A percentile compares a stretch with the other conserved stretches of the same genome.
phyloP scores from a whole-genome alignment of 2,888 invertebrate species.

The Nasonia oneida region DNA sequence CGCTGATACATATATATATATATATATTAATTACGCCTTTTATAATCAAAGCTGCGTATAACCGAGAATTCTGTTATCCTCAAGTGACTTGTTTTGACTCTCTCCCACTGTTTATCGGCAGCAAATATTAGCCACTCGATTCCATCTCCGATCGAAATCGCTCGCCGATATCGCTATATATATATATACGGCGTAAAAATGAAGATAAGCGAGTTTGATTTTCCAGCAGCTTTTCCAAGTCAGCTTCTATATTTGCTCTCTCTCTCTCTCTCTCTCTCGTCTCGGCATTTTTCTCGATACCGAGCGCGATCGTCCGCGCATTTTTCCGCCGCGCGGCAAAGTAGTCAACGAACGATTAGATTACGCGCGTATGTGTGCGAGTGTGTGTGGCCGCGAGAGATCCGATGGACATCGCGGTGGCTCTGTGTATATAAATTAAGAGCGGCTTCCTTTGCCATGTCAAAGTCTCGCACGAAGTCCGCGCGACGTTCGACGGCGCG shows the following conservation, averaged over 20 bases:
- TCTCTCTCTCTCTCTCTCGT: not conserved
- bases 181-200: too few species aligned
- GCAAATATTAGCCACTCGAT: too few species aligned
- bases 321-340: not conserved
- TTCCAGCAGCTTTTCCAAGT: too few species aligned
- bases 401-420: not conserved
- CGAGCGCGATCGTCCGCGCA: not conserved
- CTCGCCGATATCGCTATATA: too few species aligned
- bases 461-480: not conserved
- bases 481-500: not conserved
- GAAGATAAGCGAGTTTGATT: too few species aligned
- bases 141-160: too few species aligned
- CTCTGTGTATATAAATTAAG: conserved; percentile 4
- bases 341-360: not conserved
- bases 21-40: too few species aligned
- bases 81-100: not conserved
- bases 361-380: too few species aligned
- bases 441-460: not conserved
- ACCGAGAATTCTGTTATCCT: not conserved
- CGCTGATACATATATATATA: too few species aligned
- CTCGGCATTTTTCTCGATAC: not conserved
- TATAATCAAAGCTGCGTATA: too few species aligned
- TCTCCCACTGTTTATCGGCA: too few species aligned
- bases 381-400: not conserved
- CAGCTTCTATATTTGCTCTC: not conserved